phyloP scores from a whole-genome alignment of 2,888 invertebrate species.

The Rhagonycha lutea region DNA sequence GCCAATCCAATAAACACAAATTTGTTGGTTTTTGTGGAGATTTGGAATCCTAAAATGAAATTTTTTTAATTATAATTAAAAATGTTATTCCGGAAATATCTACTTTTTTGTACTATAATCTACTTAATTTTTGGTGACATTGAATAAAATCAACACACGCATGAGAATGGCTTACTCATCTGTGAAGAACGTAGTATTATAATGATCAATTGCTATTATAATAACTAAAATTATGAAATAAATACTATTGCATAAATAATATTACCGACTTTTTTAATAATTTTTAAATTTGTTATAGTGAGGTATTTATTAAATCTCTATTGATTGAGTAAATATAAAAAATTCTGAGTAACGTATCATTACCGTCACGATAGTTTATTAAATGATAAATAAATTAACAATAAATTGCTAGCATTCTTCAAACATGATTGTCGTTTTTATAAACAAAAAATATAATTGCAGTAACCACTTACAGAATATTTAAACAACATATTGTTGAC shows the following conservation, averaged over 20 bases:
- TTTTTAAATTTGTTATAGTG: not conserved
- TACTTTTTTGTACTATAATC: no score
- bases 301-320: not conserved
- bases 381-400: not conserved
- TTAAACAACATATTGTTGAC: conserved; percentile 35
- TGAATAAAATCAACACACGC: no score
- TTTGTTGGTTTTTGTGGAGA: conserved; percentile 34
- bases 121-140: no score
- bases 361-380: not conserved
- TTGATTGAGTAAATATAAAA: not conserved
- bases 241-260: not conserved
- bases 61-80: not conserved
- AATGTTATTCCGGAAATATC: no score
- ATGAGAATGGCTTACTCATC: no score
- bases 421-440: not conserved
- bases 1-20: conserved; percentile 42
- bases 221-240: not conserved
- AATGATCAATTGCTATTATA: no score
- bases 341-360: not conserved
- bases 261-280: not conserved
- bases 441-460: not conserved
- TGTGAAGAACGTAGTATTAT: no score
- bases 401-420: not conserved
- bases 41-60: conserved; percentile 18
- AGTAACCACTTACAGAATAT: conserved; percentile 5